Percentiles rank a stretch among this genome's conserved stretches.
These are phyloP conservation scores for Neomorphus geoffroyi DNA, from an alignment of 2,797 vertebrate genomes.

Conservation along the genomic window DNA sequence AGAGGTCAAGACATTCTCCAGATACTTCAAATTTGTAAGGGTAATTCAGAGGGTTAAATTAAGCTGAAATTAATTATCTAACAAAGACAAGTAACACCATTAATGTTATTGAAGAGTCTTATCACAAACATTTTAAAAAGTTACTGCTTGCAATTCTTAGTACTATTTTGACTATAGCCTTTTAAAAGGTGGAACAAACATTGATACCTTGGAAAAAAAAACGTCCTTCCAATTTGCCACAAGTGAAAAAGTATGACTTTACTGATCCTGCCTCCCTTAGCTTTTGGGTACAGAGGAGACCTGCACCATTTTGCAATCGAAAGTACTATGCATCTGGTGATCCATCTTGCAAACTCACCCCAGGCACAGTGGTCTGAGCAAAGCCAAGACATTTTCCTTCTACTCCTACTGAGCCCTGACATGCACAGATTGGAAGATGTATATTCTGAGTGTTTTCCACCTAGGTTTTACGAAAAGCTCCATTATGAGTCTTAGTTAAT, in stretches of 20 bases:
- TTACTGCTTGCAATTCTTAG: not conserved
- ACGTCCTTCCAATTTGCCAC: not conserved
- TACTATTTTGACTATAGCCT: not conserved
- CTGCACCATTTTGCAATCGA: fast-evolving
- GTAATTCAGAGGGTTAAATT: not conserved
- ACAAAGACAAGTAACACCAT: not conserved
- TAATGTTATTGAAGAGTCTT: not conserved
- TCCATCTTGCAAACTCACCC: not conserved
- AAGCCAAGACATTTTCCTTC: not conserved
- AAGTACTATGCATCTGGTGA: not conserved
- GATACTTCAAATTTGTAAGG: not conserved
- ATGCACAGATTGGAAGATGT: not conserved
- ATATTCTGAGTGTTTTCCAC: not conserved
- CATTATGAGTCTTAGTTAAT: not conserved
- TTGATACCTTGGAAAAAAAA: not conserved
- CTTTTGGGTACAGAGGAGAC: not conserved
- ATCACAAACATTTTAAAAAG: not conserved
- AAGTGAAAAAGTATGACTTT: not conserved
- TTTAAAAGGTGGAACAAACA: not conserved
- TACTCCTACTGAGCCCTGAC: not conserved
- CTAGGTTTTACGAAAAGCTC: not conserved
- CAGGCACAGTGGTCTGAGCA: not conserved
- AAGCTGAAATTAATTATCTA: not conserved
- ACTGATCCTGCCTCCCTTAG: not conserved
- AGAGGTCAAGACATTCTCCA: not conserved